Evolutionary conservation across 2,113 vertebrate species (phyloP), one percentile per base, ranked within the genome.

Genomic region (Terrapene triunguis): DNA sequence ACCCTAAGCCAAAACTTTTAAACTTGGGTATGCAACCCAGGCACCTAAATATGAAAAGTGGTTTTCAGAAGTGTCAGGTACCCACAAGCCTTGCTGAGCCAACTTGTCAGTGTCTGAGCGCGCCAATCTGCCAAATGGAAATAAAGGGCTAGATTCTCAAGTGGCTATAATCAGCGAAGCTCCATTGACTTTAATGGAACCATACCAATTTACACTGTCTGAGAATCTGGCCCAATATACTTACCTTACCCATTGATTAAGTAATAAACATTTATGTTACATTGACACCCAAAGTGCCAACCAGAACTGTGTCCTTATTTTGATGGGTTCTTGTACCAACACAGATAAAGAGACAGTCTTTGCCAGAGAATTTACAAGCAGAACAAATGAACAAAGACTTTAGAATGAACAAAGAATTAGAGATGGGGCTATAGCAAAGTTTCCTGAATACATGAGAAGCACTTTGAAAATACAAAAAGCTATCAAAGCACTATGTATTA

Each of bases 81-180:
- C 35, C 6, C 78, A 80, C 22, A 74, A 74, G 22, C 38, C 38
- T 35, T 44, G 38, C 19, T 25, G 10, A 24, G 72, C 16, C 72
- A 42, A 74, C 22, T n/a, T 0, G 3, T 65, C 62, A 65, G 32
- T 35, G 62, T 0, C 1, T 35, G 87, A 1, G 0, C 25, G 35
- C 65, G 25, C 57, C n/a, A 21, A 10, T 0, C 1, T 4, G 25
- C n/a, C 86, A 88, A 74, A 74, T 42, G 72, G 38, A 42, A 42
- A 74, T 25, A 42, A 24, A 13, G 88, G 14, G 22, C 69, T 6
- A 0, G 27, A 78, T 87, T 83, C 72, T 9, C 38, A 50, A 94
- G 89, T 74, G 72, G 29, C 80, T 90, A 50, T 92, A 96, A 32
- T 80, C 83, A 50, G 16, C 84, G 53, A 53, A 89, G 9, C 2